phyloP scores from a whole-genome alignment of 2,113 vertebrate genomes.

The Silurus glanis region DNA sequence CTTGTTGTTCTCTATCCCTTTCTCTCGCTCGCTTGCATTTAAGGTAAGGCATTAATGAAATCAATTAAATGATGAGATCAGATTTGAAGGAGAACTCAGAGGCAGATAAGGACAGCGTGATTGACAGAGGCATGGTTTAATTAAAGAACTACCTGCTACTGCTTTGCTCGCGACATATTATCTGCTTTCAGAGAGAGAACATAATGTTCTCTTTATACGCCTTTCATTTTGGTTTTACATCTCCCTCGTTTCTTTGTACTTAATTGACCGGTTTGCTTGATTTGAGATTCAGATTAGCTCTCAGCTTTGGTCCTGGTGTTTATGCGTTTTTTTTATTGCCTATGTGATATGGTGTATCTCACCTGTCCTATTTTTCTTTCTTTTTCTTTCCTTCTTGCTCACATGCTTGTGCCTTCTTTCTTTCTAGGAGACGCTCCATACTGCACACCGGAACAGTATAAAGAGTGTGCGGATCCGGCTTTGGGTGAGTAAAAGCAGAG shows the following conservation, averaged over 20 bases:
- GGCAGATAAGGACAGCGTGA: constrained; percentile 52
- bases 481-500: constrained; percentile 80
- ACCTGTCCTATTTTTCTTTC: neutral
- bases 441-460: constrained; percentile 98
- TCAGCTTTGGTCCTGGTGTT: neutral
- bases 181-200: constrained; percentile 42
- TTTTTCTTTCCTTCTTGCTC: neutral
- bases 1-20: constrained; percentile 2
- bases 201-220: constrained; percentile 33
- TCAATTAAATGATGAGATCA: constrained; percentile 59
- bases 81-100: constrained; percentile 46
- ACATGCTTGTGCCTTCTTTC: constrained; percentile 41
- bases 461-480: constrained; percentile 95
- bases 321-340: neutral
- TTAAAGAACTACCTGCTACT: constrained; percentile 34
- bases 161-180: neutral
- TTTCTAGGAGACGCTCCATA: constrained; percentile 91
- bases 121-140: constrained; percentile 51
- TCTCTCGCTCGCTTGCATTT: neutral
- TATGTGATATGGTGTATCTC: neutral
- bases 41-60: constrained; percentile 50
- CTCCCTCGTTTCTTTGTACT: neutral
- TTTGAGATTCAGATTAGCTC: neutral
- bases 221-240: constrained; percentile 6
- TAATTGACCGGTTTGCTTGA: neutral